Base-by-base conservation (phyloP, 2,888 invertebrate species). In the Andrena bucephala region DNA sequence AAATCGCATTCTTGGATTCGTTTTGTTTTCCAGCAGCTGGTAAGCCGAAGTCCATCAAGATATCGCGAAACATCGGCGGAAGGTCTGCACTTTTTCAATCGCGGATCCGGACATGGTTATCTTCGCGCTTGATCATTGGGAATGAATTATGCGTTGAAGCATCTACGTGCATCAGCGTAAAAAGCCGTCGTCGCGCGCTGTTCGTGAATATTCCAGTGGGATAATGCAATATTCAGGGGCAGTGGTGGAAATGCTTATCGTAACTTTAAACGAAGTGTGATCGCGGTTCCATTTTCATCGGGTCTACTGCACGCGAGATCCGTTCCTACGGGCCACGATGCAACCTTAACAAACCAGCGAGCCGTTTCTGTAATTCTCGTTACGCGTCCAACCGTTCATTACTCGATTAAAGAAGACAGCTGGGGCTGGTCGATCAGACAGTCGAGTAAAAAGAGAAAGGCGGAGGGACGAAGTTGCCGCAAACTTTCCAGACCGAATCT, bases 401-500 rank as follows among this genome's bases (percentile, higher is more conserved):
- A 20, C 24, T 24, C 20, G 63, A 48, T 66, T 31, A n/a, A 33
- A 59, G 16, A 42, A 31, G 31, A 60, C 29, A 16, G 20, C 29
- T 42, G 42, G 29, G 16, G 13, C 24, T 63, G 76, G 69, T 69
- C 63, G 75, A 62, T 50, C 31, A 57, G 42, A 31, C 36, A 29
- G 54, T 29, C 10, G 54, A 42, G 24, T 29, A 57, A 69, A 69
- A 75, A 27, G 67, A 2, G n/a, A 60, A 20, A 13, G 20, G 13
- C 2, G 16, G 42, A 24, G 20, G 7, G 27, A 50, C 54, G 29
- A 74, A 60, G 60, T 42, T 70, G 54, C 29, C 16, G n/a, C 10
- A 1, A 62, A 78, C 52, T 66, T 77, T 52, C 5, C 8, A 6
- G 31, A 7, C 31, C 48, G 59, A n/a, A n/a, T n/a, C n/a, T n/a